Evolutionary conservation across 2,797 vertebrate species (phyloP), one percentile per base, ranked within the genome.

Genomic region (Muscicapa comitata): DNA sequence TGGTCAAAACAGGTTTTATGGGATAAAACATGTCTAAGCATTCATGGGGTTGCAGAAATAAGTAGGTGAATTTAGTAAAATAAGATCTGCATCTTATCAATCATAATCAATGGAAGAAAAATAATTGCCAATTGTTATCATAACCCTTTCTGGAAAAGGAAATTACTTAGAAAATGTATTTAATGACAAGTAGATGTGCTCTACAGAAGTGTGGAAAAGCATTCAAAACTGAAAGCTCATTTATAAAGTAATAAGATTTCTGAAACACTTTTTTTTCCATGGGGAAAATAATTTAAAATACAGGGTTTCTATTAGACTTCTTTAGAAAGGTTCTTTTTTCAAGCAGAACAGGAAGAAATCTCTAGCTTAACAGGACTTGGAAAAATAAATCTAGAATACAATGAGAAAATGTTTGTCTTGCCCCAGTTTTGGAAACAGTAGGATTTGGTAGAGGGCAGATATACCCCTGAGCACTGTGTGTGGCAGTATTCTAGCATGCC

Each of bases 81-180:
- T 59, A 88, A 79, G 33, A 43, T 53, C 29, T 25, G 50, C n/a
- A 65, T 47, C 47, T 25, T 47, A 25, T 47, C 47, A 81, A 86
- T 76, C 24, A 33, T 70, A 61, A 55, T 65, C 62, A 73, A 6
- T 28, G 45, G 86, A 92, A 71, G 31, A 67, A 95, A 84, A 33
- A 59, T 61, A 19, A 57, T 70, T 25, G 74, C 33, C 88, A 62
- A 86, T 88, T 94, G 73, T 18, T 59, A 86, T 78, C 48, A 80
- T 73, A 91, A 55, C n/a, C 57, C 48, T 82, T 51, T 67, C 12
- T 51, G 8, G 17, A 37, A 53, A 85, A 57, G 13, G 24, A 84
- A 84, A 76, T 57, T 15, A 85, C 67, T 88, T 38, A 86, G 50
- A 70, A 96, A 87, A 96, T 73, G 13, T 68, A 71, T 58, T 90